Evolutionary conservation across 2,888 invertebrate species (phyloP).

Genomic region (Diadegma fenestrale): DNA sequence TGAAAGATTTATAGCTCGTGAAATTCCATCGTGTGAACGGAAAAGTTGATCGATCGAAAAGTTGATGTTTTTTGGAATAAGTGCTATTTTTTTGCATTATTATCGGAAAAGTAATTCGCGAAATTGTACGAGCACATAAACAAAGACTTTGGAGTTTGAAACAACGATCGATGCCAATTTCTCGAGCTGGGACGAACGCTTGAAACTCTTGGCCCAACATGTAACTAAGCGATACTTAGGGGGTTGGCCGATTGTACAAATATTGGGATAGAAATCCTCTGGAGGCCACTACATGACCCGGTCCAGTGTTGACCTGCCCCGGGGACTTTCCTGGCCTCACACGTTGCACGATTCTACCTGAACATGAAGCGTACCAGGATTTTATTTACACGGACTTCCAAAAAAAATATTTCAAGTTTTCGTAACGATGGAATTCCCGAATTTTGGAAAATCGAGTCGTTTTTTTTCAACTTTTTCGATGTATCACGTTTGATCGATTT

Average conservation of each 20-base stretch:
- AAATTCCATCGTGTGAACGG: not conserved
- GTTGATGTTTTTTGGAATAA: too few species aligned
- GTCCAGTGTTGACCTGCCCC: conserved; percentile 48
- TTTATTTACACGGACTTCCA: not conserved
- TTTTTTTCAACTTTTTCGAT: not conserved
- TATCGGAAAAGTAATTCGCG: not conserved
- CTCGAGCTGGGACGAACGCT: not conserved
- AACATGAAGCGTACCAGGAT: not conserved
- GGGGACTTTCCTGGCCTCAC: conserved; percentile 51
- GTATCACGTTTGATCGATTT: not conserved
- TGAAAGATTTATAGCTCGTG: not conserved
- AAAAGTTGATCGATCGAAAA: not conserved
- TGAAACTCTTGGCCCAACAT: not conserved
- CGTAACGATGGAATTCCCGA: not conserved
- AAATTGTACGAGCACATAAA: not conserved
- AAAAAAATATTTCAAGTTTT: not conserved
- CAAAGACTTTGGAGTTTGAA: not conserved
- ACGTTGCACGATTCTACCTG: conserved; percentile 12
- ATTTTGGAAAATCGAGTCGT: not conserved
- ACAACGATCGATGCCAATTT: not conserved
- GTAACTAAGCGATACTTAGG: not conserved
- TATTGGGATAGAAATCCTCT: conserved; percentile 39
- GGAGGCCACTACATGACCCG: conserved; percentile 17
- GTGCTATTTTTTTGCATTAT: not conserved
- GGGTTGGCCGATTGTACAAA: conserved; percentile 40